Evolutionary conservation across 2,797 vertebrate genomes (phyloP), one percentile per base, ranked within the genome.

Genomic region (Decapterus maruadsi): DNA sequence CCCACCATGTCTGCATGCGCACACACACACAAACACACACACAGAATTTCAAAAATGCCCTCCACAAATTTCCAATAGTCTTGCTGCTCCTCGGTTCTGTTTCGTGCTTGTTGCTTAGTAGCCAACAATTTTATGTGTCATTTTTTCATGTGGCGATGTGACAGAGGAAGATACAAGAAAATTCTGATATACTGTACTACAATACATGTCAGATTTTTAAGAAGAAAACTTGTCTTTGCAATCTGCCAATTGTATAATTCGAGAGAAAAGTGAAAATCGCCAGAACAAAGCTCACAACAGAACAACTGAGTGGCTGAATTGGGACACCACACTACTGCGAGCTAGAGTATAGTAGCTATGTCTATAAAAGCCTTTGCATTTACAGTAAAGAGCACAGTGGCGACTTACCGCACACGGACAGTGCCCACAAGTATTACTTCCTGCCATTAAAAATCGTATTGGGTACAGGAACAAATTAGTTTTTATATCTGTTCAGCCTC

Each of bases 381-480:
- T 82, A 75, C n/a, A n/a, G n/a, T n/a, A 26, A 88, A 84, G 46
- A 77, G 76, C 66, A 78, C 51, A 46, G 63, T 64, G 42, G 64
- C 17, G 36, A 71, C 65, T 78, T 63, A 72, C 31, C 75, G 76
- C 67, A 68, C 64, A 54, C 6, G 14, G 51, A 40, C 66, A 73
- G 58, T 70, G 60, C 60, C 62, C 56, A 59, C 11, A 64, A 80
- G 64, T 79, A 91, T 87, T 80, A 85, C 69, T 89, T 91, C 72
- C 73, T 66, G 72, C 71, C 77, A 90, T 88, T 87, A 75, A 84
- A 89, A 87, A 82, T 74, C n/a, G 6, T 74, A 83, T 56, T 80
- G 83, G 73, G 72, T 86, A 81, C 74, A 82, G 77, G 70, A 89
- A 84, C 68, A 90, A 90, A 89, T 91, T 77, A 66, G 72, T 83